Conservation (phyloP, 2,113 vertebrate genomes). For the Neotoma lepida region DNA sequence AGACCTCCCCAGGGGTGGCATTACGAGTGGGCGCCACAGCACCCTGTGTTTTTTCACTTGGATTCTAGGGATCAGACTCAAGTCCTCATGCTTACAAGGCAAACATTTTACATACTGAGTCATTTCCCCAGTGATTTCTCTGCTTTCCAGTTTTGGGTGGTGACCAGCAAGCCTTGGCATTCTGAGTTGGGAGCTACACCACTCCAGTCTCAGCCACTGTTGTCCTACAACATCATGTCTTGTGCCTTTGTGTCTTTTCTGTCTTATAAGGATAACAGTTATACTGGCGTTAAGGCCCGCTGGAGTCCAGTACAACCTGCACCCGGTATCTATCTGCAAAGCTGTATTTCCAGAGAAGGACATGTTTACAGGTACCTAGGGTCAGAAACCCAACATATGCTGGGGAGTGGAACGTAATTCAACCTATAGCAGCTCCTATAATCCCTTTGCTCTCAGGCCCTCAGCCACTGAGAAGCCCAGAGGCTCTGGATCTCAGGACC, state of each 20-base stretch:
- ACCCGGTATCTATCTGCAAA: not conserved
- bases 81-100: not conserved
- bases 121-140: not conserved
- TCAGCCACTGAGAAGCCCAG: not conserved
- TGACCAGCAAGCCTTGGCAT: not conserved
- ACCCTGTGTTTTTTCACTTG: not conserved
- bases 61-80: not conserved
- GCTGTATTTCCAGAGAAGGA: not conserved
- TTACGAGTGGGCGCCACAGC: not conserved
- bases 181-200: not conserved
- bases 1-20: not conserved
- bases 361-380: not conserved
- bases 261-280: not conserved
- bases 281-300: not conserved
- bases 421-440: not conserved
- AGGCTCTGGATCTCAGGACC: not conserved
- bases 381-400: not conserved
- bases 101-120: not conserved
- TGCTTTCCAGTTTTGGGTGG: not conserved
- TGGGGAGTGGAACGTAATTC: not conserved
- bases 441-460: not conserved
- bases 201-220: not conserved
- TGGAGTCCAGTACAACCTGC: not conserved
- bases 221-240: too few species aligned
- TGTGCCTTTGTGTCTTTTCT: not conserved